A percentile compares a stretch with the other conserved stretches of the same genome.
phyloP scores from a whole-genome alignment of 2,113 vertebrate genomes.

The Salminus brasiliensis region DNA sequence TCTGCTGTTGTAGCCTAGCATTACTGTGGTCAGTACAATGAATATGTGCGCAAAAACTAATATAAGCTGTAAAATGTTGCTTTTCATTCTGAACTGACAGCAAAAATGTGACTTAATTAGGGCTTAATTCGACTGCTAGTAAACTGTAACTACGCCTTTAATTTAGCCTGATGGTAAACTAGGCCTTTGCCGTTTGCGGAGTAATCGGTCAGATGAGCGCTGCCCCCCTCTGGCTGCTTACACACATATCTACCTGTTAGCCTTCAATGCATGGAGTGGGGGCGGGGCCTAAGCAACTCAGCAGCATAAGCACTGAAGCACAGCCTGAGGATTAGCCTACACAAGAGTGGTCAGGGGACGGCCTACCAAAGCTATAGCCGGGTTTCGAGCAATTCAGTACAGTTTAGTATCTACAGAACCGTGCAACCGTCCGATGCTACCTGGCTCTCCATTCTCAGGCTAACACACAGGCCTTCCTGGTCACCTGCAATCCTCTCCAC shows the following conservation, averaged over 20 bases:
- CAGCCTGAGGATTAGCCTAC: slow-evolving; percentile 23
- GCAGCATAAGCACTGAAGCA: slow-evolving; percentile 23
- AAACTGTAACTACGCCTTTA: neutral
- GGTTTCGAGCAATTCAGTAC: slow-evolving; percentile 20
- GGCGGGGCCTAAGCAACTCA: neutral
- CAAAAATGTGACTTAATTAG: neutral
- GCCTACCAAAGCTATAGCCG: neutral
- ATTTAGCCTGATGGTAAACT: neutral
- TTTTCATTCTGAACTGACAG: neutral
- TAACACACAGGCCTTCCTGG: slow-evolving; percentile 30
- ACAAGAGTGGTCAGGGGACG: neutral
- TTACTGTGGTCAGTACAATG: neutral
- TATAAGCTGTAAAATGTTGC: neutral
- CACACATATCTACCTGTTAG: slow-evolving; percentile 22
- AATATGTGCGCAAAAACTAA: neutral
- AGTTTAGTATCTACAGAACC: slow-evolving; percentile 20
- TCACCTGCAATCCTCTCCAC: slow-evolving; percentile 33
- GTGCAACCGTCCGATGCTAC: slow-evolving; percentile 32
- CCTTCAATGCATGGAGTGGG: slow-evolving; percentile 35
- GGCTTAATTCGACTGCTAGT: neutral
- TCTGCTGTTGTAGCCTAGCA: neutral
- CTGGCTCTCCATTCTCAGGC: slow-evolving; percentile 46
- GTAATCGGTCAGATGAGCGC: neutral
- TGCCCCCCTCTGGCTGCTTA: neutral
- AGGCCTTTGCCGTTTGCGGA: neutral